A percentile compares a stretch with the other conserved stretches of the same genome.
These are phyloP conservation scores for Microcebus tavaratra DNA, from an alignment of 2,113 vertebrate genomes.

Conservation along the genomic window DNA sequence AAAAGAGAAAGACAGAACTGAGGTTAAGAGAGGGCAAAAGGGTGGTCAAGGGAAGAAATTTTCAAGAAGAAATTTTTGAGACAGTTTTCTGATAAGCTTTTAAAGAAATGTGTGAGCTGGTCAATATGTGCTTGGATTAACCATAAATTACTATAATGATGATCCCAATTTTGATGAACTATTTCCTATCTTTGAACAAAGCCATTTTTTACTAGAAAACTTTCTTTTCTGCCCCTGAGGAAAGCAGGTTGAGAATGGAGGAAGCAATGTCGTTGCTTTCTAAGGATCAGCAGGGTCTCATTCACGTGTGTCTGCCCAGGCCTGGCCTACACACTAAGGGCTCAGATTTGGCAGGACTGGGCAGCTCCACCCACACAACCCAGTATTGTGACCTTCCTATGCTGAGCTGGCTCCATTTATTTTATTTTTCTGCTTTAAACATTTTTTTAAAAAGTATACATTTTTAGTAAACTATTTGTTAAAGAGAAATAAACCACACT, in stretches of 20 bases:
- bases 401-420: neutral
- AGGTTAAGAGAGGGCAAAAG: neutral
- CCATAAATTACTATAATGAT: conserved; percentile 9
- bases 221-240: neutral
- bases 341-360: neutral
- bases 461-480: neutral
- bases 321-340: neutral
- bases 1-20: rapidly evolving
- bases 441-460: neutral
- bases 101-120: neutral
- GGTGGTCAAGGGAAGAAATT: neutral
- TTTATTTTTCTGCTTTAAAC: neutral
- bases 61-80: neutral
- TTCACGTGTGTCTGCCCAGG: neutral
- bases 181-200: neutral
- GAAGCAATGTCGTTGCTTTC: neutral
- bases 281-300: neutral
- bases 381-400: neutral
- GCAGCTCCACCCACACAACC: neutral
- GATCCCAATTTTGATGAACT: neutral
- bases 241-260: neutral
- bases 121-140: neutral
- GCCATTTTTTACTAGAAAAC: neutral
- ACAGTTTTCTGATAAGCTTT: neutral
- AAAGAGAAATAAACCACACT: neutral